These are phyloP conservation scores for Microctonus aethiopoides DNA, from an alignment of 2,888 invertebrate species.

Conservation along the genomic window DNA sequence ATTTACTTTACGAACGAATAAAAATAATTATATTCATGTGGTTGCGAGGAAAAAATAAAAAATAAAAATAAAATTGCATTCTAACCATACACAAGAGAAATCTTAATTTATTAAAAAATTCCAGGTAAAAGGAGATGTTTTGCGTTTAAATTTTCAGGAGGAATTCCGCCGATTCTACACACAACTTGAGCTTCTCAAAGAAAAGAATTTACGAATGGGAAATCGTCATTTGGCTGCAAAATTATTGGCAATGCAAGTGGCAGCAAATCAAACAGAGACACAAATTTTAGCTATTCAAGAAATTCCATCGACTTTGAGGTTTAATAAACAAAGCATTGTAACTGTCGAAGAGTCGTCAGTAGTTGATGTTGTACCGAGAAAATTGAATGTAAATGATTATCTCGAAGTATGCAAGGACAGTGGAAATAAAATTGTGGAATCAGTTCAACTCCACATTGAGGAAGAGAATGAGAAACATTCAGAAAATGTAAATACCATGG, in stretches of 20 bases:
- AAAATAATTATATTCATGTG: background rate
- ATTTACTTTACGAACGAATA: background rate
- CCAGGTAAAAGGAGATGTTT: background rate
- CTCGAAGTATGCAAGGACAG: background rate
- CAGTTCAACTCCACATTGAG: background rate
- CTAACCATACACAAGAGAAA: too few species aligned
- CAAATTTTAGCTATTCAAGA: conserved; percentile 67
- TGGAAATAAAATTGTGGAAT: background rate
- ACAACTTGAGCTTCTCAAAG: conserved; percentile 83
- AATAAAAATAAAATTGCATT: too few species aligned
- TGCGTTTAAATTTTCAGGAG: conserved; percentile 71
- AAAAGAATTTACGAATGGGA: conserved; percentile 79
- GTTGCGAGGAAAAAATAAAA: background rate
- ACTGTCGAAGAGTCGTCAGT: conserved; percentile 50
- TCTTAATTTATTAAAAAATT: background rate
- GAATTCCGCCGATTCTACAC: conserved; percentile 84
- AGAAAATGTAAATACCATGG: background rate
- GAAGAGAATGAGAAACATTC: background rate
- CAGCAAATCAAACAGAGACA: conserved; percentile 74
- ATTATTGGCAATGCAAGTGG: conserved; percentile 85
- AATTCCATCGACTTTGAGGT: conserved; percentile 58
- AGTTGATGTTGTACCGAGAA: conserved; percentile 27
- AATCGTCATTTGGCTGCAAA: conserved; percentile 80
- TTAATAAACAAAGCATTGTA: conserved; percentile 60
- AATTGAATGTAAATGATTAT: conserved; percentile 20